These are phyloP conservation scores for Neolamprologus longior DNA, from an alignment of 2,113 vertebrate genomes.

Conservation along the genomic window DNA sequence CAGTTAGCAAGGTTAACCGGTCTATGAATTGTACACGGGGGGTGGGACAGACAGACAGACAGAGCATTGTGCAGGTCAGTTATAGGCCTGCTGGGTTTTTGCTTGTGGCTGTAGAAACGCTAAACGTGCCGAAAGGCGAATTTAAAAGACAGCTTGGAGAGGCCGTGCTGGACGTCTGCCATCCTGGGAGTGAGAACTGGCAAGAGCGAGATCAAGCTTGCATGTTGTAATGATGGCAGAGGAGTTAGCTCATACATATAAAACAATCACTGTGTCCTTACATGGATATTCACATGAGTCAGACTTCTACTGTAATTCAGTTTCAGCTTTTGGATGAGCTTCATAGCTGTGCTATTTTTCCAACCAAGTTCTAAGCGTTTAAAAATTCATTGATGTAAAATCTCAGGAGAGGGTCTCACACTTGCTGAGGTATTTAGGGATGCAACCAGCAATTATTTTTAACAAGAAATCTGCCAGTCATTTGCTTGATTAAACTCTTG, in stretches of 20 bases:
- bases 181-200: slow-evolving; percentile 33
- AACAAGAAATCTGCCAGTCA: neutral
- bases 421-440: neutral
- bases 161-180: slow-evolving; percentile 21
- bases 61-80: slow-evolving; percentile 28
- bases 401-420: neutral
- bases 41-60: neutral
- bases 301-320: neutral
- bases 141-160: slow-evolving; percentile 13
- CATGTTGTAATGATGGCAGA: slow-evolving; percentile 46
- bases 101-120: slow-evolving; percentile 4
- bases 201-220: neutral
- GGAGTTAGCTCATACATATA: slow-evolving; percentile 53
- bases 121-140: slow-evolving; percentile 1
- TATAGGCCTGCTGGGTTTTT: slow-evolving; percentile 39
- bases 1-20: slow-evolving; percentile 53
- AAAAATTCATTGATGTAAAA: neutral
- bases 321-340: slow-evolving; percentile 11
- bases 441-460: neutral
- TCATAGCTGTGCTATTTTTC: neutral
- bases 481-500: neutral
- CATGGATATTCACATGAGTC: slow-evolving; percentile 48
- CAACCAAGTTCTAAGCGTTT: neutral
- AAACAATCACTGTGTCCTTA: slow-evolving; percentile 56
- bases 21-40: slow-evolving; percentile 19